Conservation (phyloP, 1,140 invertebrate genomes). For the Cherax destructor region DNA sequence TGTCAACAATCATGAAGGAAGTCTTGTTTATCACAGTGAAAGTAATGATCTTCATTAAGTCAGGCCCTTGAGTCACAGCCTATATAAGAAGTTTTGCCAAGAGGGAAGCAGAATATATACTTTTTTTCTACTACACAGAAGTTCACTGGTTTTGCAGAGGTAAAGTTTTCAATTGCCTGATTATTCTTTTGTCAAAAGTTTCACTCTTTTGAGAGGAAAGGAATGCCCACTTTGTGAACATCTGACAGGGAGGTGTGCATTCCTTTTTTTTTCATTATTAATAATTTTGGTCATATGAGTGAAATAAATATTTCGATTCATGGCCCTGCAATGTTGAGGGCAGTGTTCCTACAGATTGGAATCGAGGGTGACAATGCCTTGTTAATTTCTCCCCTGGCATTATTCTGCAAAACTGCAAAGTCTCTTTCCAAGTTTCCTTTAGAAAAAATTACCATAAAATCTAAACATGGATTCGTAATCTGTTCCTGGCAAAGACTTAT, state of each 20-base stretch:
- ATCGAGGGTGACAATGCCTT: not conserved
- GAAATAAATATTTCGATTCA: conserved; percentile 22
- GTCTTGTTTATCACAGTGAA: too few species aligned
- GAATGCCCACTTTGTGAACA: conserved; percentile 1
- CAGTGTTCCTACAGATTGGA: conserved; percentile 3
- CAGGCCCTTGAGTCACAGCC: too few species aligned
- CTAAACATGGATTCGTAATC: too few species aligned
- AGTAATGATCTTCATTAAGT: too few species aligned
- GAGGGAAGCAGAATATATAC: too few species aligned
- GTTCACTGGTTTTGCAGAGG: not conserved
- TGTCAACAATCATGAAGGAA: too few species aligned
- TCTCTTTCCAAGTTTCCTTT: too few species aligned
- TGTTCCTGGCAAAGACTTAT: too few species aligned
- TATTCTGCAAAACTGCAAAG: not conserved
- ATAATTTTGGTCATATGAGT: conserved; percentile 16
- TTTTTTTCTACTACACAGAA: too few species aligned
- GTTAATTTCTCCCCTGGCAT: not conserved
- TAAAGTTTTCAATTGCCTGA: conserved; percentile 8
- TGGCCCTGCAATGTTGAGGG: not conserved
- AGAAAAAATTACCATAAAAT: too few species aligned
- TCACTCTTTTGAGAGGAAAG: conserved; percentile 23
- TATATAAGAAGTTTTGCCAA: not conserved
- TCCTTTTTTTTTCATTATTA: not conserved
- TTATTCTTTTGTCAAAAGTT: conserved; percentile 4
- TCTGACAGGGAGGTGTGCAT: not conserved